A percentile compares a stretch with the other conserved stretches of the same genome.
Evolutionary conservation across 30 jellyfish, hydroid and myxozoan species (phyloP).

Genomic region (Nemopilema nomurai): DNA sequence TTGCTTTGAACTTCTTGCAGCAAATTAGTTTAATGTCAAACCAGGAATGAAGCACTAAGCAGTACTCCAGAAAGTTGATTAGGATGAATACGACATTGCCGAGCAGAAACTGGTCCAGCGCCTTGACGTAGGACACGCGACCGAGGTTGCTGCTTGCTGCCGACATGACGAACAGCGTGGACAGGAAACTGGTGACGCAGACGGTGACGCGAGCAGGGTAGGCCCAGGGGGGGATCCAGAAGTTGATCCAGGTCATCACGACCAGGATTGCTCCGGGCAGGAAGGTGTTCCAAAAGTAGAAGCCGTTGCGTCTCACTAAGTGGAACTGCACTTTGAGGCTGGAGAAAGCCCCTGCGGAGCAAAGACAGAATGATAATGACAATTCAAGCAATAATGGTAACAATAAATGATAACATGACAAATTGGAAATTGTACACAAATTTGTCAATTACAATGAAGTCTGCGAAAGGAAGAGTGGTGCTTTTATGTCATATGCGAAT

Average conservation of each 20-base stretch:
- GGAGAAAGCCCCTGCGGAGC: slow-evolving; percentile 44
- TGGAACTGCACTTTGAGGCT: slow-evolving; percentile 37
- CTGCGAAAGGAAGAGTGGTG: too few relatives aligned
- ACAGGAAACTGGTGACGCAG: slow-evolving; percentile 43
- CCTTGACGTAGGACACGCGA: slow-evolving; percentile 44
- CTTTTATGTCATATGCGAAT: too few relatives aligned
- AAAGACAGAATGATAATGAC: too few relatives aligned
- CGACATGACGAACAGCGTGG: slow-evolving; percentile 44
- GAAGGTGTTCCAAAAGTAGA: slow-evolving; percentile 45
- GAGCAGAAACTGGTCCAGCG: slow-evolving; percentile 37
- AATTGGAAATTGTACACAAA: too few relatives aligned
- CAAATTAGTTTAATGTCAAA: slow-evolving; percentile 1
- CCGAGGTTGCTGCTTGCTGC: slow-evolving; percentile 40
- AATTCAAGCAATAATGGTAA: too few relatives aligned
- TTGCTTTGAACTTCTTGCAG: slow-evolving; percentile 3
- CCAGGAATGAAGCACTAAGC: slow-evolving; percentile 39
- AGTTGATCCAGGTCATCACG: slow-evolving; percentile 47
- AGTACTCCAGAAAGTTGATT: slow-evolving; percentile 32
- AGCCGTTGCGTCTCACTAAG: slow-evolving; percentile 22
- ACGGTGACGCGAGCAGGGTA: slow-evolving; percentile 63
- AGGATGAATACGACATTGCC: slow-evolving; percentile 39
- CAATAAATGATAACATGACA: too few relatives aligned
- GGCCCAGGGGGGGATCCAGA: slow-evolving; percentile 60
- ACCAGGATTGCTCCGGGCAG: slow-evolving; percentile 55
- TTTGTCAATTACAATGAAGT: too few relatives aligned